Base-by-base conservation (phyloP, 2,888 invertebrate species). In the Muscina levida region DNA sequence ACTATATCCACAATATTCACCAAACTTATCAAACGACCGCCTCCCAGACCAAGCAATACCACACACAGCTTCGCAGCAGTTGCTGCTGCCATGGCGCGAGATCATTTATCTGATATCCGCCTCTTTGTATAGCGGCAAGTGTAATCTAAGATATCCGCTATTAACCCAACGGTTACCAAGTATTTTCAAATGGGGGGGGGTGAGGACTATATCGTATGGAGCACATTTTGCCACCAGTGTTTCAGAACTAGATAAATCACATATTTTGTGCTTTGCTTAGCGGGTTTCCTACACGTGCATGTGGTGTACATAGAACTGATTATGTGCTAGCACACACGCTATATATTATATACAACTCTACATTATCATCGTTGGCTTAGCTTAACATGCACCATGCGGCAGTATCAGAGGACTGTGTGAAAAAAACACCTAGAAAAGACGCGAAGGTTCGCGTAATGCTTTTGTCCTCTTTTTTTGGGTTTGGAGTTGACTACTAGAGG, bases 171-270 rank as follows among this genome's bases (percentile, higher is more conserved):
- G 19, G 22, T 51, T 51, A 10, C 5, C 3, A 8, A 5, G 31
- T 31, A 31, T 31, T 31, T 31, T 31, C 4, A n/a, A n/a, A n/a
- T n/a, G n/a, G n/a, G n/a, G n/a, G n/a, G n/a, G n/a, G n/a, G n/a
- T n/a, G 31, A 31, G 31, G 31, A 31, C 31, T 31, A 31, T 5
- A 31, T 8, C 31, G 31, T n/a, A n/a, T 3, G 31, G 31, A 5
- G 24, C 8, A 53, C 11, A 62, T 8, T 39, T 19, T 37, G 42
- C 15, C 15, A 57, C 15, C 59, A 62, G 62, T 62, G 39, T 62
- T 42, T 62, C 17, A 62, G 42, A 62, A 62, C 62, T 22, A 22
- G 42, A 62, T 62, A 62, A 62, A 62, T 62, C 62, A 62, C 62
- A 37, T 42, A 62, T 62, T 62, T 62, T n/a, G n/a, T n/a, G n/a